phyloP scores from a whole-genome alignment of 1,140 invertebrate species.

The Anoplolepis gracilipes region DNA sequence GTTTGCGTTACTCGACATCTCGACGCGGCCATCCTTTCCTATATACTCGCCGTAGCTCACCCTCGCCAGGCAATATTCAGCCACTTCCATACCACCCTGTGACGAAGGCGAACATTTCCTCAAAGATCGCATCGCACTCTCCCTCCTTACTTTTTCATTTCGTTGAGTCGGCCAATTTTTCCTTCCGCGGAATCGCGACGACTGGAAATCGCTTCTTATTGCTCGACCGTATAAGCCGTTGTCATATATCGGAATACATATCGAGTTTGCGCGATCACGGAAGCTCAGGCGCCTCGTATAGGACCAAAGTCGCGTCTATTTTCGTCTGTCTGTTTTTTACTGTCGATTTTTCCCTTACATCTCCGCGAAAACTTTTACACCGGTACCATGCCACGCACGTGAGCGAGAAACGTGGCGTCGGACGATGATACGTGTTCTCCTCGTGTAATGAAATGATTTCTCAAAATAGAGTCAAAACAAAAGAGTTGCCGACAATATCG shows the following conservation, averaged over 20 bases:
- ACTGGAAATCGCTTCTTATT: not conserved
- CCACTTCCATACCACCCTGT: not conserved
- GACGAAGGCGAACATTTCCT: not conserved
- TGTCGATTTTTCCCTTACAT: conserved; percentile 14
- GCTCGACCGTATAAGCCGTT: not conserved
- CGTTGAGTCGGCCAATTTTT: conserved; percentile 21
- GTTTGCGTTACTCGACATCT: conserved; percentile 42
- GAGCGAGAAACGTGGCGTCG: not conserved
- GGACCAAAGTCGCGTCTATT: conserved; percentile 16
- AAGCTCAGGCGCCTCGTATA: conserved; percentile 6
- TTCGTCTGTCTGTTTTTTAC: conserved; percentile 21
- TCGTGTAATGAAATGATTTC: not conserved
- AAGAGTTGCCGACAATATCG: not conserved
- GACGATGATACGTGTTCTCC: not conserved
- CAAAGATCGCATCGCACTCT: not conserved
- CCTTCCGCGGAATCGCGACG: not conserved
- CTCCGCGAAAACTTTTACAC: not conserved
- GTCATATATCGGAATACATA: conserved; percentile 9
- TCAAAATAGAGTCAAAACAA: not conserved
- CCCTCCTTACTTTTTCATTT: conserved; percentile 30
- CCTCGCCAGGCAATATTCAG: conserved; percentile 1
- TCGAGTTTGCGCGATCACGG: conserved; percentile 35
- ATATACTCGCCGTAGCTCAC: conserved; percentile 9
- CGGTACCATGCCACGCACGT: not conserved
- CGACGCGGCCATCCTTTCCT: conserved; percentile 35